These are phyloP conservation scores for Hirtodrosophila alboralis DNA, from an alignment of 2,888 invertebrate species.

Conservation along the genomic window DNA sequence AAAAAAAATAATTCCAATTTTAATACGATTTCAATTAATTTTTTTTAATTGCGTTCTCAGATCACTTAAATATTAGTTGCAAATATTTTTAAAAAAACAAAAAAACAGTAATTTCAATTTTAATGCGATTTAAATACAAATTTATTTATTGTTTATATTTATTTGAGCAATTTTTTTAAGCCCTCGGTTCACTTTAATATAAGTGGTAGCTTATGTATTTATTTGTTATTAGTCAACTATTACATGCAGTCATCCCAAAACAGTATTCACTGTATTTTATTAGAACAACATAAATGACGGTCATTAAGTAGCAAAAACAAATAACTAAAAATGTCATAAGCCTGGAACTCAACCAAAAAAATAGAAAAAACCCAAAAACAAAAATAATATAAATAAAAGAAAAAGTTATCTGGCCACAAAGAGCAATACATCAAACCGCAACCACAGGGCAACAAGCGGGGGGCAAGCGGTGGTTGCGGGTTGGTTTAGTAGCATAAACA, in stretches of 20 bases:
- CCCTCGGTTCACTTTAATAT: no score
- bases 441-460: slow-evolving; percentile 6
- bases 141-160: no score
- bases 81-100: no score
- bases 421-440: slow-evolving; percentile 25
- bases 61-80: no score
- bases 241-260: neutral
- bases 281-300: slow-evolving; percentile 31
- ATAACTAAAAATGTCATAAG: slow-evolving; percentile 46
- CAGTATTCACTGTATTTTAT: slow-evolving; percentile 37
- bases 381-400: neutral
- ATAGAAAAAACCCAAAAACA: slow-evolving; percentile 29
- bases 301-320: slow-evolving; percentile 45
- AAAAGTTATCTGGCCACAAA: neutral
- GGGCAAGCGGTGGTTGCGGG: neutral
- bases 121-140: no score
- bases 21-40: no score
- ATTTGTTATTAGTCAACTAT: neutral
- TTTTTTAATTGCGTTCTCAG: no score
- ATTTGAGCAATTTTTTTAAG: no score
- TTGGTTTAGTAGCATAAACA: slow-evolving; percentile 18
- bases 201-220: no score
- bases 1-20: no score
- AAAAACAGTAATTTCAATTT: no score
- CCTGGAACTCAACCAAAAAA: slow-evolving; percentile 14